Evolutionary conservation across 2,888 invertebrate species (phyloP), one percentile per base, ranked within the genome.

Genomic region (Dryadula phaetusa): DNA sequence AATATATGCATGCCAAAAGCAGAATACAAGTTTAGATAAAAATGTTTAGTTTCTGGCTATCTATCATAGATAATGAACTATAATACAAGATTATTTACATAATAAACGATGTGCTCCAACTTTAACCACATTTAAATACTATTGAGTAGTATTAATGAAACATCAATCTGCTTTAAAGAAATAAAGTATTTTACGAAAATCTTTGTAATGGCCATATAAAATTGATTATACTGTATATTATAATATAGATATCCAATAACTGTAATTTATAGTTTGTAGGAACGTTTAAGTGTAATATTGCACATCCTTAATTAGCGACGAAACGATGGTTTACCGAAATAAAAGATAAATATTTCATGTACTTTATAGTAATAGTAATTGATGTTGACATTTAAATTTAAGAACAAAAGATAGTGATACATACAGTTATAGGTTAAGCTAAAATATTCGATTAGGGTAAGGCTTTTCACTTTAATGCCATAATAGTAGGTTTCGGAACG

Each of bases 61-160:
- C 56, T 56, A 56, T 56, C 56, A 40, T 4, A 56, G 56, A 56
- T 40, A 56, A 56, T 40, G 56, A 40, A 56, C 40, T 40, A 56
- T 40, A 56, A 56, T 37, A 37, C 54, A 22, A 14, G 22, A 37
- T 40, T 56, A 40, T 56, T 56, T 56, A 40, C 40, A 54, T 22
- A 37, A n/a, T 20, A 37, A 54, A 14, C 12, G 20, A n/a, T 22
- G 67, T 70, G 71, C 68, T 71, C 66, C 69, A 58, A 40, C 40
- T 56, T 22, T 5, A 22, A 20, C 22, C 2, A 8, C 14, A 22
- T 34, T 10, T 47, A n/a, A 47, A 22, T 20, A 20, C 14, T 1
- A 22, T 4, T 22, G 1, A 49, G 22, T 25, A 49, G 22, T 6
- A 12, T 12, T 47, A 14, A 47, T 14, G n/a, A n/a, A 22, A 47